phyloP scores from a whole-genome alignment of 2,888 invertebrate species.

The Chloromyia formosa region DNA sequence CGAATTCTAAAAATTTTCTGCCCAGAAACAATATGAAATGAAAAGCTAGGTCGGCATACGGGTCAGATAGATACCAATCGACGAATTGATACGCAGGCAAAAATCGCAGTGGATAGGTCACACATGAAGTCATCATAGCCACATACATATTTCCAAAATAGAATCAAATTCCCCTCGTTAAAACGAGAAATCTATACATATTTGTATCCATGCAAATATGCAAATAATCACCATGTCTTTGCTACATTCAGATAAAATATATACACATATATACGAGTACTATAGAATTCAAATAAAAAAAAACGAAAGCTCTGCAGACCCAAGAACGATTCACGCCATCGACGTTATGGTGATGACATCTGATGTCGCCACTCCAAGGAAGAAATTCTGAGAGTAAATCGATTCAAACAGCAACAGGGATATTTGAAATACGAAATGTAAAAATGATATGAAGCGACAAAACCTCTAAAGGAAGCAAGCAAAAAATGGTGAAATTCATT shows the following conservation, averaged over 20 bases:
- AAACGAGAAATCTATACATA: too few relatives aligned
- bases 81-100: too few relatives aligned
- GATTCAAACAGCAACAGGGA: not conserved
- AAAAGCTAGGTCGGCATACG: too few relatives aligned
- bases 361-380: not conserved
- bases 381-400: not conserved
- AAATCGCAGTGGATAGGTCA: too few relatives aligned
- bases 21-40: too few relatives aligned
- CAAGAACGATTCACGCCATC: not conserved
- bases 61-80: too few relatives aligned
- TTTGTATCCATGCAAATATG: not conserved
- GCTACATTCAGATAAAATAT: not conserved
- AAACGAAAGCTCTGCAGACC: not conserved
- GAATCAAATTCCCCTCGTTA: not conserved
- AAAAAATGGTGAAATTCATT: conserved; percentile 45
- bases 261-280: too few relatives aligned
- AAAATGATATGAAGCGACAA: not conserved
- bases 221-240: not conserved
- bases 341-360: not conserved
- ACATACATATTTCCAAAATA: not conserved
- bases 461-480: not conserved
- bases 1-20: too few relatives aligned
- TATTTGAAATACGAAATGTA: not conserved
- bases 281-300: not conserved
- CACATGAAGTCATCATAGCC: not conserved